Evolutionary conservation across 2,888 invertebrate species (phyloP), one percentile per base, ranked within the genome.

Genomic region (Dione vanillae): DNA sequence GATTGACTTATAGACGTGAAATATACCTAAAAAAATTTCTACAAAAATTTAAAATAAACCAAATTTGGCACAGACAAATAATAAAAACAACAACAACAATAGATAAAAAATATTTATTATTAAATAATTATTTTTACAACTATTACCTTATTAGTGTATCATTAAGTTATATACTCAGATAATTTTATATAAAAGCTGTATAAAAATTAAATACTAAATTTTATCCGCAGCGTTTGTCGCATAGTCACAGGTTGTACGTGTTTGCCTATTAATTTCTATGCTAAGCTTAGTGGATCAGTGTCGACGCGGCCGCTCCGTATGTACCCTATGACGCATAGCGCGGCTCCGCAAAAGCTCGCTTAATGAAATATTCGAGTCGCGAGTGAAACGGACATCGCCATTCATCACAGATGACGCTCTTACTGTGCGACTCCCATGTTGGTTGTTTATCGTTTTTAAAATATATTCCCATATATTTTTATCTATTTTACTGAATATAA

Each of bases 281-380:
- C 84, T 90, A 89, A 91, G 90, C 90, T 85, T 82, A 85, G 87
- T 86, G 91, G 91, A 90, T 90, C 87, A 88, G 80, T 84, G 90
- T 85, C 88, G 87, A 82, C 91, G 84, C 82, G 85, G 86, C 84
- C 86, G 80, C 80, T 82, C 83, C 82, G 80, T 81, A 82, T 83
- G 82, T 83, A 85, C 86, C 84, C 88, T 88, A 89, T 92, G 92
- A 92, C 90, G 85, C 91, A 92, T 91, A 85, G 89, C 85, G 79
- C 77, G 84, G 87, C 85, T 83, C 83, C 83, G 82, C 85, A 81
- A 82, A 71, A 85, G 86, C 86, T 85, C 85, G 84, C 84, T 86
- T 90, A 91, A 90, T 92, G 90, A 92, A 92, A 92, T 91, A 92
- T 92, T 87, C 86, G 85, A 80, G 80, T 85, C 84, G 83, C 84